phyloP scores from a whole-genome alignment of 2,113 vertebrate genomes.

The Daubentonia madagascariensis region DNA sequence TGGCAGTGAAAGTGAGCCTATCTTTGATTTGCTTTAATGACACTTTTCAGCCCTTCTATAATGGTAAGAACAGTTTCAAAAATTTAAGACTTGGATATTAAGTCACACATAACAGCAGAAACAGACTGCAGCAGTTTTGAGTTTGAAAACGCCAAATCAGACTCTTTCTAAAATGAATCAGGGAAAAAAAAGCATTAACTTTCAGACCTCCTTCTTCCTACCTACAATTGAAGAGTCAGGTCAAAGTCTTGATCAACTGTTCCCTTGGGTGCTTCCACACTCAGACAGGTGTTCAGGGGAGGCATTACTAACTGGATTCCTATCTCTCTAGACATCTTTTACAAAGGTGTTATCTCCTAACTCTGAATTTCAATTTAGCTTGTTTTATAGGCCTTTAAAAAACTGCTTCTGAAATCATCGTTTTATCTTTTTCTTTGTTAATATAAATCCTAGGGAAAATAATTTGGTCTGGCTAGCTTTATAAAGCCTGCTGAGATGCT shows the following conservation, averaged over 20 bases:
- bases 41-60: conserved; percentile 8
- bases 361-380: conserved; percentile 24
- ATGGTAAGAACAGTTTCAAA: not conserved
- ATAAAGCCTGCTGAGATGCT: conserved; percentile 38
- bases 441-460: conserved; percentile 56
- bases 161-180: not conserved
- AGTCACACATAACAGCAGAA: not conserved
- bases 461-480: conserved; percentile 16
- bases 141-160: not conserved
- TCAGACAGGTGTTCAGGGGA: not conserved
- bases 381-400: not conserved
- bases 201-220: not conserved
- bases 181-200: not conserved
- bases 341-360: not conserved
- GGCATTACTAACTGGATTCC: not conserved
- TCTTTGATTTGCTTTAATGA: not conserved
- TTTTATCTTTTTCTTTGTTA: conserved; percentile 43
- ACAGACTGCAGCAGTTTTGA: not conserved
- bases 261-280: accelerated
- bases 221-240: accelerated
- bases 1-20: not conserved
- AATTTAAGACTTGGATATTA: not conserved
- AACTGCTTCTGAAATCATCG: not conserved
- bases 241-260: not conserved
- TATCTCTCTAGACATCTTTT: not conserved